Percentiles rank a stretch among this genome's conserved stretches.
These are phyloP conservation scores for Xerus rutilus DNA, from an alignment of 2,797 vertebrate species.

Conservation along the genomic window DNA sequence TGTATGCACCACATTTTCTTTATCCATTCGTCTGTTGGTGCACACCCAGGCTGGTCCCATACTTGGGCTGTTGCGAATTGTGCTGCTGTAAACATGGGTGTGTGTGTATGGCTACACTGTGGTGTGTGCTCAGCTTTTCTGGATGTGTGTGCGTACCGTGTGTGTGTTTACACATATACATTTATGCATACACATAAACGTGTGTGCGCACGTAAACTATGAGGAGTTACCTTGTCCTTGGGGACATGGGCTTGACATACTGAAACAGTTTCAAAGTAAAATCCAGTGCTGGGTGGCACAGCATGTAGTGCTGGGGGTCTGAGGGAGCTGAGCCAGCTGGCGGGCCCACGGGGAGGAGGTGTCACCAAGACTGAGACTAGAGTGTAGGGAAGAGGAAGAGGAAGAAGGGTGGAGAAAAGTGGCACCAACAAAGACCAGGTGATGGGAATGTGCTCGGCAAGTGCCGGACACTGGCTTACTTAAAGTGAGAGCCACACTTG, in stretches of 20 bases:
- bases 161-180: background rate
- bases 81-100: no score
- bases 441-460: background rate
- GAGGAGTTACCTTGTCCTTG: background rate
- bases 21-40: no score
- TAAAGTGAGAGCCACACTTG: background rate
- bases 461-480: background rate
- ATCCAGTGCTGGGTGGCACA: background rate
- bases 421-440: background rate
- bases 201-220: rapidly evolving
- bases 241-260: background rate
- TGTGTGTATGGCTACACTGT: no score
- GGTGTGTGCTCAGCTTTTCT: background rate
- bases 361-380: background rate
- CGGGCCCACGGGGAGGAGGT: background rate
- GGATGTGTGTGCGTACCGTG: rapidly evolving
- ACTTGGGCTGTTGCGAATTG: no score
- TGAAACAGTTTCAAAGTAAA: background rate
- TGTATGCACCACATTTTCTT: no score
- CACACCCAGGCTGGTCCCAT: no score
- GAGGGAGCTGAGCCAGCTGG: background rate
- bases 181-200: rapidly evolving
- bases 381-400: background rate
- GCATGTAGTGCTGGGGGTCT: background rate
- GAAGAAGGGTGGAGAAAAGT: background rate